phyloP scores from a whole-genome alignment of 2,797 vertebrate genomes.

The Cirrhinus molitorella region DNA sequence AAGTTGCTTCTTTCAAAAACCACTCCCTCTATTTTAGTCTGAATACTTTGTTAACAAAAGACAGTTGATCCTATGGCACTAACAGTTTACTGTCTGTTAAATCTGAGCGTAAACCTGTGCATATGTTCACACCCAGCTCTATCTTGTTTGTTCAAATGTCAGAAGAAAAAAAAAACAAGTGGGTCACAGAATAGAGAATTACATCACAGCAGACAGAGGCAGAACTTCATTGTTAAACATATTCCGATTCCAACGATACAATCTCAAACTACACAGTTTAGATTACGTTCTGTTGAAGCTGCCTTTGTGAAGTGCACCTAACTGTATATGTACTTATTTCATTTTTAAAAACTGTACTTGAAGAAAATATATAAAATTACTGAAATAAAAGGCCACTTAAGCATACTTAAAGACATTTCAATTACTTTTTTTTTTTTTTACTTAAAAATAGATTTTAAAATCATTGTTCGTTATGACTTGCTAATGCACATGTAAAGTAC shows the following conservation, averaged over 20 bases:
- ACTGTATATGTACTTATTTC: background rate
- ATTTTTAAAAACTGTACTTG: background rate
- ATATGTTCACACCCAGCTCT: conserved; percentile 29
- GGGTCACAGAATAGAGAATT: background rate
- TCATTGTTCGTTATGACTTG: too few species aligned
- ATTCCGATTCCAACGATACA: background rate
- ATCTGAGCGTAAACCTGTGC: background rate
- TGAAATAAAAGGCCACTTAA: background rate
- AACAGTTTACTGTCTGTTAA: conserved; percentile 16
- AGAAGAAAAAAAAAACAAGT: conserved; percentile 3
- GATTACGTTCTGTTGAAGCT: background rate
- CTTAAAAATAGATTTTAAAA: background rate
- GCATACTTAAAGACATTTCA: too few species aligned
- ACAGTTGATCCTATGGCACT: conserved; percentile 2
- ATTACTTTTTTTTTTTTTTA: too few species aligned
- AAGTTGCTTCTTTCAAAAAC: background rate
- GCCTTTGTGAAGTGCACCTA: background rate
- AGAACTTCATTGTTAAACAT: background rate
- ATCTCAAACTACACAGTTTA: background rate
- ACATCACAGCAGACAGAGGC: background rate
- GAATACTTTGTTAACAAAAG: conserved; percentile 33
- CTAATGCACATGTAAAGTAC: background rate
- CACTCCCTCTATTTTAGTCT: conserved; percentile 6
- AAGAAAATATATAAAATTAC: background rate
- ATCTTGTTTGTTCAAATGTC: conserved; percentile 22